These are phyloP conservation scores for Sphaerolaimus hirsutus DNA, from an alignment of 2,888 invertebrate species.

Conservation along the genomic window DNA sequence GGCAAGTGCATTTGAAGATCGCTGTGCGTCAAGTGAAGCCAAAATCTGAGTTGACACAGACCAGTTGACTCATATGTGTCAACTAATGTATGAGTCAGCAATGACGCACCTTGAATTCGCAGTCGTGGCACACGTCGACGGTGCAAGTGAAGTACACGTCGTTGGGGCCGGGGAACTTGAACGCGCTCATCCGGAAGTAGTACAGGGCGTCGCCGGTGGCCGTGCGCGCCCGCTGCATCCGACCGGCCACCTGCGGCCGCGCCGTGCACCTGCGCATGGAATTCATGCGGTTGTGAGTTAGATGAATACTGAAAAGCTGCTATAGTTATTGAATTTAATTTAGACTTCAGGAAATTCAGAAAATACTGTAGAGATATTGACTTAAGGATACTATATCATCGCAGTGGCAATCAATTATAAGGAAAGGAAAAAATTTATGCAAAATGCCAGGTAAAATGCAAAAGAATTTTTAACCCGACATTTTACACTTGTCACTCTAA, in stretches of 20 bases:
- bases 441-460: too few relatives aligned
- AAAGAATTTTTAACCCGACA: too few relatives aligned
- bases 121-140: constrained; percentile 18
- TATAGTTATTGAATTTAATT: too few relatives aligned
- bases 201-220: constrained; percentile 3
- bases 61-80: too few relatives aligned
- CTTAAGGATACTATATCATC: not conserved
- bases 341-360: too few relatives aligned
- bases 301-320: too few relatives aligned
- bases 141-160: constrained; percentile 24
- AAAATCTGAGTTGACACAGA: too few relatives aligned
- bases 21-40: too few relatives aligned
- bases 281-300: too few relatives aligned
- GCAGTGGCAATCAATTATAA: not conserved
- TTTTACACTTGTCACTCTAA: too few relatives aligned
- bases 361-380: too few relatives aligned
- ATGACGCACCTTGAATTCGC: constrained; percentile 12
- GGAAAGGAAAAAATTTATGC: not conserved
- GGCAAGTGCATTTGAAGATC: too few relatives aligned
- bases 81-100: not conserved
- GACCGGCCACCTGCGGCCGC: constrained; percentile 15
- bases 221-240: constrained; percentile 10
- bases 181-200: constrained; percentile 9
- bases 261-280: constrained; percentile 19
- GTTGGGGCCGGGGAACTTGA: constrained; percentile 19